Base-by-base conservation (phyloP, 2,888 invertebrate genomes). In the Agrotis ipsilon region DNA sequence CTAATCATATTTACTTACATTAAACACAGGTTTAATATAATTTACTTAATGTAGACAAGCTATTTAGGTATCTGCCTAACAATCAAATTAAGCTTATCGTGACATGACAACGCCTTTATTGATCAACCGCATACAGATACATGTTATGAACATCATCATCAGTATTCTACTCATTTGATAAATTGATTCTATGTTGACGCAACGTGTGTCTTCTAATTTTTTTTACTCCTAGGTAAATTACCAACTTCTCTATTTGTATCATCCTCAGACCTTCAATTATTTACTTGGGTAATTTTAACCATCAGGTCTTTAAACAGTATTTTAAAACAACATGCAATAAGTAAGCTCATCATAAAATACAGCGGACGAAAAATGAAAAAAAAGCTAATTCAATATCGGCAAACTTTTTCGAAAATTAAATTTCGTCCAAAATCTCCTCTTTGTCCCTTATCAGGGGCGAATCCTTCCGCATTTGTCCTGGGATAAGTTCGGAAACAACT, bases 371-470 rank as follows among this genome's bases (percentile, higher is more conserved):
- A 68, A 59, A 62, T 64, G 39, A 70, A 68, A 59, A 62, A 64
- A 14, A 62, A 65, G n/a, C 54, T 62, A 69, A 83, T 75, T 71
- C 72, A 65, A 75, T 68, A 83, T 73, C 55, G 57, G 49, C 27
- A 72, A 83, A 83, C 59, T 79, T 81, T 81, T 75, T 65, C 57
- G 68, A 77, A 79, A 83, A 78, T 85, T 76, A 73, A 85, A 85
- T 83, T 78, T 85, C 61, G 63, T 72, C 68, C 32, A 48, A 77
- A 68, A 69, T 72, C 74, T 77, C 55, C 51, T 64, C 77, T 81
- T 84, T 75, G 70, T 80, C 84, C 72, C 58, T 69, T 79, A 73
- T 75, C 75, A 67, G 55, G 52, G 63, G 60, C 52, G 73, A 72
- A 84, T 76, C 77, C 72, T 71, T 69, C 64, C 70, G 61, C 76